Percentiles rank a stretch among this genome's conserved stretches.
These are phyloP conservation scores for Lamprologus tigripictilis DNA, from an alignment of 2,113 vertebrate species.

Conservation along the genomic window DNA sequence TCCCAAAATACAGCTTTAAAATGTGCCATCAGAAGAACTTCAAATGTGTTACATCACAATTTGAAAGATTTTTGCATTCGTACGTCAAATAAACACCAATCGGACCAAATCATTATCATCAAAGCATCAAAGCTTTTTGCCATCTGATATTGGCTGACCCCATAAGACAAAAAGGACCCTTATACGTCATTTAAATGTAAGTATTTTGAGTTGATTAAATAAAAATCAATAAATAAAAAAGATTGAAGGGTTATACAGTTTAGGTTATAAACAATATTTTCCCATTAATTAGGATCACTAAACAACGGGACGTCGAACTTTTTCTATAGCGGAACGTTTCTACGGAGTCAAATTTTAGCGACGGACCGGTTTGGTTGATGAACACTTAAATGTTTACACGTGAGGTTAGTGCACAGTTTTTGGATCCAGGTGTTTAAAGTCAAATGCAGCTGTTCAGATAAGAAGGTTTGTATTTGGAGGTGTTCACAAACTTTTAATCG, in stretches of 20 bases:
- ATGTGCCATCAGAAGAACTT: not conserved
- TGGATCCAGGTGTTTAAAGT: not conserved
- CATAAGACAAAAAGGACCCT: fast-evolving
- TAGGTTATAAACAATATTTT: not conserved
- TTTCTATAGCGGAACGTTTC: conserved; percentile 40
- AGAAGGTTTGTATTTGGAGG: not conserved
- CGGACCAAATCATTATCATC: not conserved
- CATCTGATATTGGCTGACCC: not conserved
- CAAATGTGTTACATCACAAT: not conserved
- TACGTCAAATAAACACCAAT: not conserved
- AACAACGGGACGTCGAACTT: not conserved
- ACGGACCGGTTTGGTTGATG: conserved; percentile 14
- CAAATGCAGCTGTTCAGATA: not conserved
- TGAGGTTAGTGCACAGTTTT: conserved; percentile 17
- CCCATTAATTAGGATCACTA: not conserved
- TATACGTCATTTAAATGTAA: not conserved
- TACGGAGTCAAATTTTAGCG: not conserved
- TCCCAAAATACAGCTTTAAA: not conserved
- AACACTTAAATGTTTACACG: conserved; percentile 54
- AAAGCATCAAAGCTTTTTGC: not conserved
- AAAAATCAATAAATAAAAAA: not conserved
- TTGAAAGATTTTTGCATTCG: not conserved
- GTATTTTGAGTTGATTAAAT: not conserved
- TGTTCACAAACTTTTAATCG: not conserved
- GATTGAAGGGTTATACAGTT: fast-evolving